Evolutionary conservation across 2,113 vertebrate species (phyloP), one percentile per base, ranked within the genome.

Genomic region (Brachypteracias leptosomus): DNA sequence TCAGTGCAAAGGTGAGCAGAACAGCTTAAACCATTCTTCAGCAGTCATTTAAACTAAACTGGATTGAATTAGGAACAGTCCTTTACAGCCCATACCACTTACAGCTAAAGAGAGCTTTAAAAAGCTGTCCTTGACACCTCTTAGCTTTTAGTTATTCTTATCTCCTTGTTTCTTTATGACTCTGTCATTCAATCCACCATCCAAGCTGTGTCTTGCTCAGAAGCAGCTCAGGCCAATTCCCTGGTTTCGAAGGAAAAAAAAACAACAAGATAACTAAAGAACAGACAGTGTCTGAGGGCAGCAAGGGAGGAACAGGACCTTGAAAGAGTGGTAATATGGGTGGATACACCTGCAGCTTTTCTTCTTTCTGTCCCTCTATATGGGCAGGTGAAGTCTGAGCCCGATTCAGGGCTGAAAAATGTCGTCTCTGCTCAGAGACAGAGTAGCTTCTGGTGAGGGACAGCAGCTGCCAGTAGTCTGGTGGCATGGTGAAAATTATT

Each of bases 51-150:
- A 90, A 93, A 90, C 67, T 59, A 47, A 87, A 80, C 67, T 59
- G 47, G 54, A 62, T 25, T 86, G 90, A 90, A 62, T 66, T 66
- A 70, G 52, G 71, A 79, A 25, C 68, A 61, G 67, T 44, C 44
- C 22, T 93, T 95, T 80, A 46, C 90, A 54, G 25, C 35, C 63
- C 63, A 11, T 21, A 35, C 11, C 22, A 71, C 63, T 67, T 59
- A 55, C 46, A 74, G 59, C 55, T 1, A 6, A 90, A 51, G 46
- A 82, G 59, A 81, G 72, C 79, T 88, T 86, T 81, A 88, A 77
- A 95, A 88, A 84, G 6, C 42, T 83, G 63, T 83, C 89, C 85
- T 83, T 95, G 89, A 95, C 79, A 71, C 72, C 80, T 88, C 90
- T 88, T 59, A 74, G 46, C 36, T 89, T 93, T 88, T 59, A 83